Evolutionary conservation across 2,888 invertebrate species (phyloP).

Genomic region (Romanomermis culicivorax): DNA sequence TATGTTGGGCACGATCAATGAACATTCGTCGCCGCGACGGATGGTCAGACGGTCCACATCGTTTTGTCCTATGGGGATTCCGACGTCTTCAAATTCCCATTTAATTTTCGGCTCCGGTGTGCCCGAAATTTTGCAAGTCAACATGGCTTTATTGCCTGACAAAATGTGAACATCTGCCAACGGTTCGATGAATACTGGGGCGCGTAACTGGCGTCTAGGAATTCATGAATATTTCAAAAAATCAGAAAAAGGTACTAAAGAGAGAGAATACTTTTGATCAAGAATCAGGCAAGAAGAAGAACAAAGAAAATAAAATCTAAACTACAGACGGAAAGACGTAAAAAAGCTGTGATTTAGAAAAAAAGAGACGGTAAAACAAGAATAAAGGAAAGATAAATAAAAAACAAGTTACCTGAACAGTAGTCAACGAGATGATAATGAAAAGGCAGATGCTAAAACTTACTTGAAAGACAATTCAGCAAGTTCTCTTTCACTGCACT

Average conservation of each 20-base stretch:
- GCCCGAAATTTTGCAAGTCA: conserved; percentile 5
- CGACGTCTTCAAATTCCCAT: conserved; percentile 15
- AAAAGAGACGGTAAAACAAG: too few species aligned
- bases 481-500: conserved; percentile 6
- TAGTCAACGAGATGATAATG: too few species aligned
- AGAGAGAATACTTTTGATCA: background rate
- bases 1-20: background rate
- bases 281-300: background rate
- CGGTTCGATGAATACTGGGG: background rate
- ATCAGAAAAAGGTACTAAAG: background rate
- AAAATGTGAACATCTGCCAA: conserved; percentile 2
- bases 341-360: too few species aligned
- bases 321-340: too few species aligned
- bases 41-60: conserved; percentile 1
- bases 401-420: too few species aligned
- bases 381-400: too few species aligned
- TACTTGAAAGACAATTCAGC: background rate
- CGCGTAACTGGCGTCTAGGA: background rate
- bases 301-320: background rate
- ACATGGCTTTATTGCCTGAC: background rate
- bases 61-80: background rate
- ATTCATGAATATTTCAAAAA: too few species aligned
- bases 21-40: background rate
- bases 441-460: background rate
- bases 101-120: conserved; percentile 17